Evolutionary conservation across 2,888 invertebrate species (phyloP), one percentile per base, ranked within the genome.

Genomic region (Chrysina gloriosa): DNA sequence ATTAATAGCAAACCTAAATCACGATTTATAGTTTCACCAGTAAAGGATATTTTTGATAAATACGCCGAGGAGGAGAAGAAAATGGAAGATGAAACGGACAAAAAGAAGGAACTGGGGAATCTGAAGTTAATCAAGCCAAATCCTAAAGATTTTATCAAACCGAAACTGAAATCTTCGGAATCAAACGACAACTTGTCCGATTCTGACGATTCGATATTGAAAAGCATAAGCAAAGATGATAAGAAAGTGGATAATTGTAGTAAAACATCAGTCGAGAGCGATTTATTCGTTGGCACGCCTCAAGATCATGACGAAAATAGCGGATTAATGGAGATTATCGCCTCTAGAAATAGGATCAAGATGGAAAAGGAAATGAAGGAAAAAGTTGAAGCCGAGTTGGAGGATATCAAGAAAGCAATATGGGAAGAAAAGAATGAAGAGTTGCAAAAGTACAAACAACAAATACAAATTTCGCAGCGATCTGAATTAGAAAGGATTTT

Each of bases 81-180:
- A 50, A 14, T 11, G 1, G 52, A 78, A 78, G 65, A 81, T 64
- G 78, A 80, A 0, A 47, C 39, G 5, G 56, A 65, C 7, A 65
- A 45, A 25, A 42, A 19, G 29, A 48, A 25, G n/a, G 67, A 65
- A 19, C 36, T 23, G 2, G 63, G 36, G 27, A 72, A 72, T 58
- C 74, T 82, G 65, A 87, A 88, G 39, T 77, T 88, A 1, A 79
- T 89, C 0, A 86, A 87, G 64, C 88, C 88, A 0, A 86, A 88
- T 4, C 86, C 88, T 0, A 84, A 83, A 0, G 88, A 88, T 72
- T 89, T 88, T 73, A 86, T 88, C 63, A 87, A 87, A 73, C 87
- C 86, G 0, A 86, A 86, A 71, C 77, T 88, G 0, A 88, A 87
- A 71, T 29, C 64, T 3, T 72, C 71, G 71, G 74, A 65, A 70